Conservation (phyloP, 2,888 invertebrate species). For the Lochmaea crataegi region DNA sequence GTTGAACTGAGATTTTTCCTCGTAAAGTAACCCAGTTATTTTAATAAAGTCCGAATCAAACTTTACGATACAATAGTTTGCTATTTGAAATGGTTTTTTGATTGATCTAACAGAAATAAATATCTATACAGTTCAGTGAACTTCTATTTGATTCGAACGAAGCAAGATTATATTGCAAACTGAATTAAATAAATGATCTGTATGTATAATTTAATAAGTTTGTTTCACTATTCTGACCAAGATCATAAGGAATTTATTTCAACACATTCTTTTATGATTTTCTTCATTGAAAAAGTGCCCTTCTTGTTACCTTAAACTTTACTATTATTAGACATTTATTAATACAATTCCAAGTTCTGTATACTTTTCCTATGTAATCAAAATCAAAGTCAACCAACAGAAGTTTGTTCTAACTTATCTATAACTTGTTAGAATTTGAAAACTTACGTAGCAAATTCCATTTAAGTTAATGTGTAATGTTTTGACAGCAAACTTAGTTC, state of each 20-base stretch:
- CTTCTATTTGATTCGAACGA: not conserved
- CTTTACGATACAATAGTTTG: not conserved
- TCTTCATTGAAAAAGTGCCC: too few species aligned
- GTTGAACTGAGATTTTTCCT: slow-evolving; percentile 7
- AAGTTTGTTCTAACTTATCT: not conserved
- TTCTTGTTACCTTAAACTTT: too few species aligned
- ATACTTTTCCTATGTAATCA: not conserved
- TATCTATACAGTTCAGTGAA: not conserved
- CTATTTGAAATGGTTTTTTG: not conserved
- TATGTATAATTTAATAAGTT: not conserved
- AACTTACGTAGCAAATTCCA: not conserved
- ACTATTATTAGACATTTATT: not conserved
- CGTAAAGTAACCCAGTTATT: not conserved
- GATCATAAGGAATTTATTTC: too few species aligned
- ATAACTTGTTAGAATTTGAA: not conserved
- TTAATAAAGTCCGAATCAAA: not conserved
- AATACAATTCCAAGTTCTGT: not conserved
- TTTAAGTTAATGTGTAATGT: not conserved
- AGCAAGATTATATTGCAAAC: not conserved
- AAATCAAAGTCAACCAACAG: not conserved
- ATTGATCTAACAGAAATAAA: not conserved
- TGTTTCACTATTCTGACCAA: too few species aligned
- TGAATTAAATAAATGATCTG: not conserved
- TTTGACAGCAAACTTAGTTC: not conserved
- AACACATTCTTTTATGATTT: too few species aligned